Evolutionary conservation across 1,140 invertebrate genomes (phyloP).

Genomic region (Diabrotica virgifera): DNA sequence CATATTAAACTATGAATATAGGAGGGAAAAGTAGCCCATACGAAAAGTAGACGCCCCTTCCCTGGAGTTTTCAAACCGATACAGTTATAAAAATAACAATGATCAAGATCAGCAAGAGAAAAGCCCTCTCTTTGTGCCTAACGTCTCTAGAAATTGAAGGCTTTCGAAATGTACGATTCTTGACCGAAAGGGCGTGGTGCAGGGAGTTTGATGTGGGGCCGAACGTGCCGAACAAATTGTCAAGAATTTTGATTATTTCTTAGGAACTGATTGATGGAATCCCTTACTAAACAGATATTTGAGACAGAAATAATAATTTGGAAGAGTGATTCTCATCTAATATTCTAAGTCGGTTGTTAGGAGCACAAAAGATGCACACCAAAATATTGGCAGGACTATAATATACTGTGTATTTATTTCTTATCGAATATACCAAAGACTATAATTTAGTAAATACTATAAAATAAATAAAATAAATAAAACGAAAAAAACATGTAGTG

Average conservation of each 20-base stretch:
- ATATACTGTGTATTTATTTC: too few relatives aligned
- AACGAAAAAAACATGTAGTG: too few relatives aligned
- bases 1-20: not conserved
- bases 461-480: too few relatives aligned
- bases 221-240: not conserved
- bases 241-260: constrained; percentile 3
- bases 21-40: too few relatives aligned
- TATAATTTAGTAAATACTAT: too few relatives aligned
- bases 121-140: not conserved
- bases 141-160: not conserved
- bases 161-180: not conserved
- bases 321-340: not conserved
- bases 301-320: not conserved
- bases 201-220: not conserved
- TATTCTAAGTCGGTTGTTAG: not conserved
- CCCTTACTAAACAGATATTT: not conserved
- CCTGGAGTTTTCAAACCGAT: not conserved
- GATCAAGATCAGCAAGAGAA: not conserved
- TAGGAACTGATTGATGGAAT: constrained; percentile 1
- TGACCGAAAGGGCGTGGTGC: not conserved
- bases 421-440: too few relatives aligned
- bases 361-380: not conserved
- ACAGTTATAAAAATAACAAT: not conserved
- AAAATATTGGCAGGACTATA: too few relatives aligned
- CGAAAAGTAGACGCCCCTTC: too few relatives aligned